Percentiles rank a stretch among this genome's conserved stretches.
Evolutionary conservation across 2,113 vertebrate species (phyloP).

Genomic region (Plestiodon gilberti): DNA sequence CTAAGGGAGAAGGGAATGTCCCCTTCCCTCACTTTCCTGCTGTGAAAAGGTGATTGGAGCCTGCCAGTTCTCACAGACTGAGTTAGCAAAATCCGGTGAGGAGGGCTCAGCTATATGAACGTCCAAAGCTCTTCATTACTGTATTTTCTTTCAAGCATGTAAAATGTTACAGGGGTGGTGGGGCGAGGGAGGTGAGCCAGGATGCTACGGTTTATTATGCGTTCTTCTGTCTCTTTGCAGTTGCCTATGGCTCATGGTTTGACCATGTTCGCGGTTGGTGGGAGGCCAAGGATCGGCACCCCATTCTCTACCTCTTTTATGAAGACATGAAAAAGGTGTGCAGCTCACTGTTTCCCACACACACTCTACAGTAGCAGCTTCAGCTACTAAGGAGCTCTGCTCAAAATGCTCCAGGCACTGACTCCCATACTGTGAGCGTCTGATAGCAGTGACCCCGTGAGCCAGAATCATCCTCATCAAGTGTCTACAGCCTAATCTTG

Average conservation of each 20-base stretch:
- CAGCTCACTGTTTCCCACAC: neutral
- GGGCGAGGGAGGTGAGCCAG: too few relatives aligned
- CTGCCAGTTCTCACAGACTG: too few relatives aligned
- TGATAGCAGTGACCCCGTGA: neutral
- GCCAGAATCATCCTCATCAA: neutral
- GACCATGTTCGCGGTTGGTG: slow-evolving; percentile 53
- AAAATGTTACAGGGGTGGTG: too few relatives aligned
- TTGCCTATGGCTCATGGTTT: slow-evolving; percentile 48
- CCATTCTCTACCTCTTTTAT: slow-evolving; percentile 55
- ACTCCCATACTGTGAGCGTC: neutral
- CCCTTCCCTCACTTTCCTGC: neutral
- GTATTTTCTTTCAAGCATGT: neutral
- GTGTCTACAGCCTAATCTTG: neutral
- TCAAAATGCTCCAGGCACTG: neutral
- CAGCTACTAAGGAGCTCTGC: neutral
- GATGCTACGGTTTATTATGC: neutral
- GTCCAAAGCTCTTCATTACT: neutral
- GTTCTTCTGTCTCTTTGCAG: neutral
- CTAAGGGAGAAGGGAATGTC: neutral
- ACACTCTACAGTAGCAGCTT: too few relatives aligned
- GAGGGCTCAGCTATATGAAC: neutral
- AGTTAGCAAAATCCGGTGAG: neutral
- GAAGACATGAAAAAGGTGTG: slow-evolving; percentile 57
- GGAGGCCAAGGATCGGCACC: slow-evolving; percentile 35
- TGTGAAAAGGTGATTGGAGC: too few relatives aligned